phyloP scores from a whole-genome alignment of 1,140 invertebrate species.

The Brachionus asplanchnoidis region DNA sequence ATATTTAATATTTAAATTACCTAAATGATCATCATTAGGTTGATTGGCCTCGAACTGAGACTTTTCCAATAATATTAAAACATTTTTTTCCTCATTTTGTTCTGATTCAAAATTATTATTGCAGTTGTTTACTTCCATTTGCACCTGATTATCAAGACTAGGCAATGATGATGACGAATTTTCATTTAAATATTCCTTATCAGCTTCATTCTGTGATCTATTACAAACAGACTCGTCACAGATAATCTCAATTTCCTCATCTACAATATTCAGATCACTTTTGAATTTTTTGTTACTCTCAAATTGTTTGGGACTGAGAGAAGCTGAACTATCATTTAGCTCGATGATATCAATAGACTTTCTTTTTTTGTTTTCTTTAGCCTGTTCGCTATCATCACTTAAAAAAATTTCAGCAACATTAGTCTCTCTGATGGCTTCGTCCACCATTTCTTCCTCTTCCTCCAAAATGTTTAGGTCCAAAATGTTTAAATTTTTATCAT shows the following conservation, averaged over 20 bases:
- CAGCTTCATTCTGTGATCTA: neutral
- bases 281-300: conserved; percentile 3
- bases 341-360: conserved; percentile 7
- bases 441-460: neutral
- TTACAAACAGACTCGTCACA: neutral
- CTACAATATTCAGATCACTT: neutral
- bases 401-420: neutral
- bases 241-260: conserved; percentile 11
- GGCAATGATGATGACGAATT: neutral
- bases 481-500: neutral
- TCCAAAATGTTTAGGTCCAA: conserved; percentile 4
- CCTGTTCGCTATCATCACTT: neutral
- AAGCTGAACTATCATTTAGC: neutral
- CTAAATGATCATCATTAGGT: neutral
- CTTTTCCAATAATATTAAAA: neutral
- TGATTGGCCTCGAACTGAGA: neutral
- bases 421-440: neutral
- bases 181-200: neutral
- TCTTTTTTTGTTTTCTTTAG: conserved; percentile 10
- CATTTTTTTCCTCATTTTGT: neutral
- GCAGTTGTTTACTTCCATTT: neutral
- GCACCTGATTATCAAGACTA: neutral
- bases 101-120: neutral
- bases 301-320: neutral
- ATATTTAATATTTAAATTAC: neutral